Evolutionary conservation across 2,797 vertebrate genomes (phyloP).

Genomic region (Mionectes olivaceus): DNA sequence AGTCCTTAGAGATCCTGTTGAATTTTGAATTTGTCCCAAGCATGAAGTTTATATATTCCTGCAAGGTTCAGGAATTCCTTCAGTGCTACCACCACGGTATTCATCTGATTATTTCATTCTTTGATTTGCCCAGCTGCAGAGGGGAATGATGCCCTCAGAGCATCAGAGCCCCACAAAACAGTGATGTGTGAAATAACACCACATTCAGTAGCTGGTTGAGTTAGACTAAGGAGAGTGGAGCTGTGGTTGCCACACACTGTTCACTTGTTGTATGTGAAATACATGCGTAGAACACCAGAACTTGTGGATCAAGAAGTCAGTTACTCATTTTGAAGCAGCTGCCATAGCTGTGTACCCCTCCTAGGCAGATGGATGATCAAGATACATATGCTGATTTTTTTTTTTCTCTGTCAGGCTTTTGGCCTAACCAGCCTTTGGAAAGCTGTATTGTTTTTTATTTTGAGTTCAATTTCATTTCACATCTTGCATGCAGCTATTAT

Average conservation of each 20-base stretch:
- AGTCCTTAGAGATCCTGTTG: background rate
- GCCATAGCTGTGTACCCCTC: background rate
- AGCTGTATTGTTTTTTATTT: background rate
- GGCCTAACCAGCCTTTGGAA: background rate
- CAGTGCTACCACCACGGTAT: background rate
- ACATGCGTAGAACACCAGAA: background rate
- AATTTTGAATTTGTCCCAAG: background rate
- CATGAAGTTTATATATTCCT: background rate
- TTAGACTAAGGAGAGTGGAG: background rate
- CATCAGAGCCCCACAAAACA: background rate
- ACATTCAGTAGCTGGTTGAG: background rate
- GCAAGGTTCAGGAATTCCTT: background rate
- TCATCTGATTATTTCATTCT: background rate
- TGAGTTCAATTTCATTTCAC: background rate
- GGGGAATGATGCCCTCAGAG: background rate
- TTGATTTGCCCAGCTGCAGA: background rate
- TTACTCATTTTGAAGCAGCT: background rate
- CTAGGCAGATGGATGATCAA: background rate
- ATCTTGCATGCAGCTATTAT: background rate
- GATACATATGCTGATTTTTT: background rate
- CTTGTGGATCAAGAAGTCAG: background rate
- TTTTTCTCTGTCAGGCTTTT: background rate
- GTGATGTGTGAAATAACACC: background rate
- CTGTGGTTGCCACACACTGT: background rate
- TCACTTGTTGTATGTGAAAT: background rate